A percentile compares a stretch with the other conserved stretches of the same genome.
Evolutionary conservation across 2,113 vertebrate species (phyloP).

Genomic region (Hypanus sabinus): DNA sequence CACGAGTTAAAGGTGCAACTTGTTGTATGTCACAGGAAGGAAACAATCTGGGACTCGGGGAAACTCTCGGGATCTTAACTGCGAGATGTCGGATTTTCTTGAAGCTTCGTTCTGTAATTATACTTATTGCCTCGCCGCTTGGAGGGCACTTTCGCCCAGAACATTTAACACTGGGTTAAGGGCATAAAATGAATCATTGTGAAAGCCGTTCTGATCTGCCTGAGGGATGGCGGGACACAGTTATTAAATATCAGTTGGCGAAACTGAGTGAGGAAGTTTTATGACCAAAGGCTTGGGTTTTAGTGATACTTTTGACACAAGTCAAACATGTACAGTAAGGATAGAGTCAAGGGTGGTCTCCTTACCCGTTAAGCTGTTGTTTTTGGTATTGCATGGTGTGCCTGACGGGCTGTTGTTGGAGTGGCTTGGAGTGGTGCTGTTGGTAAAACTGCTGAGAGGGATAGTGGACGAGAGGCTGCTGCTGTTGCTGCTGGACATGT

Average conservation of each 20-base stretch:
- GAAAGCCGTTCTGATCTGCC: not conserved
- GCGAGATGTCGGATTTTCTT: not conserved
- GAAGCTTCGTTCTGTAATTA: not conserved
- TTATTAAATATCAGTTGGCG: not conserved
- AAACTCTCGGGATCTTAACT: not conserved
- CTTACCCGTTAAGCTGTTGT: conserved; percentile 58
- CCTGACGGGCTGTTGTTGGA: conserved; percentile 47
- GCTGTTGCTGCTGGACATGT: conserved; percentile 50
- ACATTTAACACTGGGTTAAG: not conserved
- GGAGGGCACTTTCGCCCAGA: no score
- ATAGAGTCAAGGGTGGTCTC: conserved; percentile 29
- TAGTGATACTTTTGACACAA: not conserved
- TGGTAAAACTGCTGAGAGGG: conserved; percentile 51
- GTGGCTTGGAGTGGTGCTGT: conserved; percentile 54
- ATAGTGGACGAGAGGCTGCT: conserved; percentile 45
- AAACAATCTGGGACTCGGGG: not conserved
- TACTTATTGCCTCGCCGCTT: not conserved
- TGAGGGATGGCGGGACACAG: not conserved
- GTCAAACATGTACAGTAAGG: not conserved
- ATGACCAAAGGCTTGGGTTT: not conserved
- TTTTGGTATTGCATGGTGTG: conserved; percentile 36
- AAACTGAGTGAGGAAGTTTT: not conserved
- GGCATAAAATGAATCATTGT: not conserved
- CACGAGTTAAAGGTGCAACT: not conserved
- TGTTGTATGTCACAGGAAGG: not conserved